These are phyloP conservation scores for Ephestia elutella DNA, from an alignment of 1,140 invertebrate species.

Conservation along the genomic window DNA sequence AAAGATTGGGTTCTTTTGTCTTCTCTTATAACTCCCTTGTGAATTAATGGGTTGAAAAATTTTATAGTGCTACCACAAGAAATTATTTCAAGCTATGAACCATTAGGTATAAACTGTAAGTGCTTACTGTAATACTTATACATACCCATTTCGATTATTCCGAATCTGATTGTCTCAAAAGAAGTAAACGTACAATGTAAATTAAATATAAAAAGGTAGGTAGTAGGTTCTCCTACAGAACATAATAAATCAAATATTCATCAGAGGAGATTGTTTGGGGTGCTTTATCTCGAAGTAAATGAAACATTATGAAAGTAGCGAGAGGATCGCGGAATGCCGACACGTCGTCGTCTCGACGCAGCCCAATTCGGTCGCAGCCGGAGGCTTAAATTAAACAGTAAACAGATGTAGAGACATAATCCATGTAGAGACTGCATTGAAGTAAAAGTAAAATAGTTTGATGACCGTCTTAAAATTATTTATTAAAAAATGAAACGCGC, in stretches of 20 bases:
- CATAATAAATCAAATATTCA: not conserved
- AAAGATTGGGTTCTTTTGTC: slow-evolving; percentile 30
- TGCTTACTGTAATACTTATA: no score
- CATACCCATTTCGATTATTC: no score
- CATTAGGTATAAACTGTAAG: no score
- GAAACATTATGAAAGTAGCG: slow-evolving; percentile 1
- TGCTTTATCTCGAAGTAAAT: not conserved
- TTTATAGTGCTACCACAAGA: slow-evolving; percentile 11
- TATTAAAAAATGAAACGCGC: no score
- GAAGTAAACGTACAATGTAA: no score
- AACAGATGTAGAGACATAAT: not conserved
- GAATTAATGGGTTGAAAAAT: slow-evolving; percentile 25
- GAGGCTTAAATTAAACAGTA: not conserved
- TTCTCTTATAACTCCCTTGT: slow-evolving; percentile 15
- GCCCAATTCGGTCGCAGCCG: not conserved
- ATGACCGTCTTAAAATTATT: no score
- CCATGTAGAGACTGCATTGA: no score
- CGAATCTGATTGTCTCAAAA: no score
- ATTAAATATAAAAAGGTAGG: no score
- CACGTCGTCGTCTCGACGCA: not conserved
- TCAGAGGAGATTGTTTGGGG: not conserved
- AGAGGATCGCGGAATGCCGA: not conserved
- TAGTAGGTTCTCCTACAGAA: not conserved
- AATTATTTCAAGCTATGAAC: not conserved
- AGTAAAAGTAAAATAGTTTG: no score